A percentile compares a stretch with the other conserved stretches of the same genome.
Conservation (phyloP, 2,113 vertebrate genomes). For the Sander lucioperca region DNA sequence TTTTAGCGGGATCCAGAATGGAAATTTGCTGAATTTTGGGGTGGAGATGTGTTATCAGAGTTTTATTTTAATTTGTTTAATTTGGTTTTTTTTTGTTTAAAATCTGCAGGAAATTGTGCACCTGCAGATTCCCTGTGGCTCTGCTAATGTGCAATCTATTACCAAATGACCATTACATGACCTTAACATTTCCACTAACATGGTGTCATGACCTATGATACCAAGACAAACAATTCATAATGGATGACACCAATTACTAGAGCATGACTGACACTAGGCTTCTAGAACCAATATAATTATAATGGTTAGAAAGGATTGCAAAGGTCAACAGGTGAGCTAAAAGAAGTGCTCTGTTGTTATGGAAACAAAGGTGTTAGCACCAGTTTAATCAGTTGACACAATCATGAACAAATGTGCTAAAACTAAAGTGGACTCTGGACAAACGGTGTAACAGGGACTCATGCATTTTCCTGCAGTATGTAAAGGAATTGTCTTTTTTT, state of each 20-base stretch:
- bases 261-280: neutral
- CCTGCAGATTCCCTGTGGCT: too few relatives aligned
- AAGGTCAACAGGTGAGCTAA: too few relatives aligned
- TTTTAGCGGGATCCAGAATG: too few relatives aligned
- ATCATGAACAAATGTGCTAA: neutral
- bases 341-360: slow-evolving; percentile 11
- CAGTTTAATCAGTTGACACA: neutral
- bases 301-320: too few relatives aligned
- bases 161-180: slow-evolving; percentile 43
- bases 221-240: slow-evolving; percentile 30
- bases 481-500: neutral
- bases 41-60: too few relatives aligned
- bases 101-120: too few relatives aligned
- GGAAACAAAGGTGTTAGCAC: slow-evolving; percentile 4
- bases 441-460: neutral
- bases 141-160: slow-evolving; percentile 30
- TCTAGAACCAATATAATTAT: neutral
- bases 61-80: too few relatives aligned
- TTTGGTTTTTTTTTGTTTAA: too few relatives aligned
- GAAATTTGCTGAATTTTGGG: too few relatives aligned
- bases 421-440: neutral
- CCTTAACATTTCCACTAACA: slow-evolving; percentile 2
- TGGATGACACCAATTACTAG: slow-evolving; percentile 20
- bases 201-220: slow-evolving; percentile 17
- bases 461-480: neutral